phyloP scores from a whole-genome alignment of 2,888 invertebrate genomes.

The Adelphocoris suturalis region DNA sequence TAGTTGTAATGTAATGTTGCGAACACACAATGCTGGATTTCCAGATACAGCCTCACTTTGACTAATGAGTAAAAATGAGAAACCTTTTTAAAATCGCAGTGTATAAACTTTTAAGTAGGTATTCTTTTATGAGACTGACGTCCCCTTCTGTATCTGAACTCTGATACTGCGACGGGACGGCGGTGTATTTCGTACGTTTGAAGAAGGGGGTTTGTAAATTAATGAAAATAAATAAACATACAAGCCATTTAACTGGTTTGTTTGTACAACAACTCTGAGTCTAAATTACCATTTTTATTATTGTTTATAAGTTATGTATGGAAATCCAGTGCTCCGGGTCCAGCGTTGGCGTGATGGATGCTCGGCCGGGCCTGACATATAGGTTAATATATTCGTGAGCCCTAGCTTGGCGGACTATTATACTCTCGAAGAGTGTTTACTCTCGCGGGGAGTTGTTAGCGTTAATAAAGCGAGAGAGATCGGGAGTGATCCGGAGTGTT shows the following conservation, averaged over 20 bases:
- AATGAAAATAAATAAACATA: background rate
- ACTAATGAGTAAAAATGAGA: too few species aligned
- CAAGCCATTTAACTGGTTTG: conserved; percentile 27
- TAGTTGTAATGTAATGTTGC: too few species aligned
- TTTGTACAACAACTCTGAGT: conserved; percentile 23
- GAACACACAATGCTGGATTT: too few species aligned
- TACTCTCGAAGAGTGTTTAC: background rate
- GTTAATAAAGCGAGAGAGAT: conserved; percentile 16
- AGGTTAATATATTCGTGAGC: conserved; percentile 49
- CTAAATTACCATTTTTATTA: conserved; percentile 48
- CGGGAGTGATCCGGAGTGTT: background rate
- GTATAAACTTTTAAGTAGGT: too few species aligned
- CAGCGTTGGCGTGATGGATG: conserved; percentile 50
- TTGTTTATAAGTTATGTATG: conserved; percentile 54
- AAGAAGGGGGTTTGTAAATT: too few species aligned
- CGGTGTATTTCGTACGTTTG: too few species aligned
- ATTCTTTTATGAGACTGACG: too few species aligned
- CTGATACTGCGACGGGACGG: too few species aligned
- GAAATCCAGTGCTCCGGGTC: background rate
- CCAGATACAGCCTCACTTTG: too few species aligned
- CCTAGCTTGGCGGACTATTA: background rate
- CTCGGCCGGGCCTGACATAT: conserved; percentile 7
- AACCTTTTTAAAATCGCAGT: too few species aligned
- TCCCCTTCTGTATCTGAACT: too few species aligned
- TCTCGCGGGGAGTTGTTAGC: background rate